Evolutionary conservation across 2,888 invertebrate genomes (phyloP).

Genomic region (Melolontha melolontha): DNA sequence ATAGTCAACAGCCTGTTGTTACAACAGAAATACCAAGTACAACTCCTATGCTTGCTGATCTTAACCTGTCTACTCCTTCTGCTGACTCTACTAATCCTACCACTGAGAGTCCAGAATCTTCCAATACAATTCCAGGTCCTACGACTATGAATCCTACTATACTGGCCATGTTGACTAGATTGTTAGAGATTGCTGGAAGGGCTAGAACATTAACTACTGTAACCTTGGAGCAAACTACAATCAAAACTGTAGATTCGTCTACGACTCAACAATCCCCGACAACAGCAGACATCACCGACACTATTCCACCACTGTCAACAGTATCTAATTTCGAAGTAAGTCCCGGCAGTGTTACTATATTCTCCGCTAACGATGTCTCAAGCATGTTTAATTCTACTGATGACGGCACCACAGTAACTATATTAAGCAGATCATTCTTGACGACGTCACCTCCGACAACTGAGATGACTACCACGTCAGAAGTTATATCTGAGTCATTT

Average conservation of each 20-base stretch:
- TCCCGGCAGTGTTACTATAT: slow-evolving; percentile 61
- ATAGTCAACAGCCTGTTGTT: slow-evolving; percentile 65
- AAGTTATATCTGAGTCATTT: slow-evolving; percentile 15
- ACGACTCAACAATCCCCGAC: neutral
- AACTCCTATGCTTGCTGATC: slow-evolving; percentile 3
- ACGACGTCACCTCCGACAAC: slow-evolving; percentile 40
- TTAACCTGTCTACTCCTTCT: slow-evolving; percentile 14
- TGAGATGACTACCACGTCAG: slow-evolving; percentile 33
- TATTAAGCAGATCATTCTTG: slow-evolving; percentile 67
- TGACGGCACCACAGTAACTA: slow-evolving; percentile 68
- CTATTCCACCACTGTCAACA: slow-evolving; percentile 51
- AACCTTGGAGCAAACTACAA: slow-evolving; percentile 65
- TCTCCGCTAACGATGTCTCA: slow-evolving; percentile 61
- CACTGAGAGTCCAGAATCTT: slow-evolving; percentile 17
- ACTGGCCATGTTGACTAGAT: slow-evolving; percentile 32
- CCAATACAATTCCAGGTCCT: slow-evolving; percentile 25
- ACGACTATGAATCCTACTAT: slow-evolving; percentile 11
- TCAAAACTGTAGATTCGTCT: slow-evolving; percentile 61
- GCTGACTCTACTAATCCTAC: slow-evolving; percentile 25
- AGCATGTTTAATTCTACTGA: slow-evolving; percentile 65
- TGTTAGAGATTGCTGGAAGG: slow-evolving; percentile 36
- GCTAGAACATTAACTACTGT: slow-evolving; percentile 65
- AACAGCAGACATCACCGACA: slow-evolving; percentile 61
- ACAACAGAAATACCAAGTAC: slow-evolving; percentile 57
- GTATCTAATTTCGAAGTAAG: slow-evolving; percentile 61